These are phyloP conservation scores for Pocillopora meandrina DNA, from an alignment of 92 coral and sea anemone species.

Conservation along the genomic window DNA sequence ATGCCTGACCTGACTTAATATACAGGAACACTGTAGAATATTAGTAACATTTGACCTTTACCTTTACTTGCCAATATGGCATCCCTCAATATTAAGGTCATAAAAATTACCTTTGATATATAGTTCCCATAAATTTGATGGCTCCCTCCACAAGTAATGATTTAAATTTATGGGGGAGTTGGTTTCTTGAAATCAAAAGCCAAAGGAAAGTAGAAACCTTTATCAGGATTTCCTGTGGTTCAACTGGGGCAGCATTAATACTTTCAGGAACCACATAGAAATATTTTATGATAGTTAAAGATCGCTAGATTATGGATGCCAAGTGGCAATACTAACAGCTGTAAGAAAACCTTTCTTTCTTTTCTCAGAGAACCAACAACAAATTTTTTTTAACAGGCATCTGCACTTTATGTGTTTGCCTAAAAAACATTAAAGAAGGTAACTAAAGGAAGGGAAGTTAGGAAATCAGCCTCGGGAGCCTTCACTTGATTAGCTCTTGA, in stretches of 20 bases:
- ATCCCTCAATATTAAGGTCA: background rate
- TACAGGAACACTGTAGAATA: too few relatives aligned
- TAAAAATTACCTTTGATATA: background rate
- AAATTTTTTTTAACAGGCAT: slow-evolving; percentile 49
- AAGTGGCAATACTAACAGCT: slow-evolving; percentile 50
- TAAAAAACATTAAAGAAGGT: slow-evolving; percentile 43
- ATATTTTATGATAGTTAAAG: slow-evolving; percentile 31
- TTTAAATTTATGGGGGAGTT: background rate
- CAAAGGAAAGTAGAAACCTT: slow-evolving; percentile 17
- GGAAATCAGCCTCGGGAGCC: slow-evolving; percentile 40
- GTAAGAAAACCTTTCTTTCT: slow-evolving; percentile 34
- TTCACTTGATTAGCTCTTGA: slow-evolving; percentile 25
- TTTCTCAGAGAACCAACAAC: slow-evolving; percentile 49
- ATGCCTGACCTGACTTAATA: too few relatives aligned
- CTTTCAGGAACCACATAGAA: slow-evolving; percentile 45
- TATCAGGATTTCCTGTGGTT: too few relatives aligned
- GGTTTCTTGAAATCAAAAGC: slow-evolving; percentile 17
- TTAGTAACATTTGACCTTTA: background rate
- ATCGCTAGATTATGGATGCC: slow-evolving; percentile 40
- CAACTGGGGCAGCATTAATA: slow-evolving; percentile 41
- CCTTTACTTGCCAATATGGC: slow-evolving; percentile 30
- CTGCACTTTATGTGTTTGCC: slow-evolving; percentile 49
- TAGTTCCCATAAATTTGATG: background rate
- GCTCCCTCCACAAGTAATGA: background rate
- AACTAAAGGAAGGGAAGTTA: slow-evolving; percentile 39